Percentiles rank a stretch among this genome's conserved stretches.
These are phyloP conservation scores for Aphelocoma californica DNA, from an alignment of 2,797 vertebrate species.

Conservation along the genomic window DNA sequence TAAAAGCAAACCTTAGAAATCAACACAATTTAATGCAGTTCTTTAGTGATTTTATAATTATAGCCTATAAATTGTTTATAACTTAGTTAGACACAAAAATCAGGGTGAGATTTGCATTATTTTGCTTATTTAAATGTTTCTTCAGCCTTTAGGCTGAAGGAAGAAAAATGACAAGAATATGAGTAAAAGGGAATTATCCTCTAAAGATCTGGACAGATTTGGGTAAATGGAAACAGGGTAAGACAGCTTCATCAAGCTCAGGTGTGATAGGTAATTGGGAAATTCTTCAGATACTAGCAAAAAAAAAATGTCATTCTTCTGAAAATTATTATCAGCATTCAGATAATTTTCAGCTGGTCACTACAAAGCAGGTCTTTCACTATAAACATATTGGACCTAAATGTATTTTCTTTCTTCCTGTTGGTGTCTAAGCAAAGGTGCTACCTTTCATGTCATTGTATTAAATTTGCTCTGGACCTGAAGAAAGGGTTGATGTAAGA, in stretches of 20 bases:
- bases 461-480: neutral
- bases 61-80: neutral
- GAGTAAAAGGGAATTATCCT: neutral
- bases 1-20: neutral
- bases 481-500: neutral
- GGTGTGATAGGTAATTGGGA: neutral
- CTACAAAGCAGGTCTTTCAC: neutral
- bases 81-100: neutral
- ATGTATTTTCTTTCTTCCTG: neutral
- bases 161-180: neutral
- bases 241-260: neutral
- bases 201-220: neutral
- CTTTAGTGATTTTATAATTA: neutral
- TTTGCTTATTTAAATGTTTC: neutral
- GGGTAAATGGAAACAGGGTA: neutral
- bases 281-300: neutral
- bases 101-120: neutral
- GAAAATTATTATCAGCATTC: neutral
- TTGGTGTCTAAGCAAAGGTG: neutral
- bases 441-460: neutral
- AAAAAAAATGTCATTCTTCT: neutral
- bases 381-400: neutral
- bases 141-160: neutral
- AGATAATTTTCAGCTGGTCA: neutral
- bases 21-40: neutral